Percentiles rank a stretch among this genome's conserved stretches.
phyloP scores from a whole-genome alignment of 1,140 invertebrate species.

The Meloidogyne chitwoodi region DNA sequence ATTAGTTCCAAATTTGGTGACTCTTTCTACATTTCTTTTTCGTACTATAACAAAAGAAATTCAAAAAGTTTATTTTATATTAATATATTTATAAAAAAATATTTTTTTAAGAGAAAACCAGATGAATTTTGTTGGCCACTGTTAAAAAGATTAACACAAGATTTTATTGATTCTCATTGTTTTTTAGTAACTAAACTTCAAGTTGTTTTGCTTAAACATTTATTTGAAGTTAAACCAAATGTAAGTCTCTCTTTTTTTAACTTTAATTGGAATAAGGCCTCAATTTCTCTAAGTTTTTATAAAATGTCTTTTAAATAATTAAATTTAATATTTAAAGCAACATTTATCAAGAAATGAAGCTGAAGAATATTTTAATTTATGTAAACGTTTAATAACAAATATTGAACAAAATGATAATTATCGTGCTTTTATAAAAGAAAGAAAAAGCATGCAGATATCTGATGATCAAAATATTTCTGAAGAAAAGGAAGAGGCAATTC shows the following conservation, averaged over 20 bases:
- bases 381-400: background rate
- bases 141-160: background rate
- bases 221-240: conserved; percentile 10
- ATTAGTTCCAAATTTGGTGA: background rate
- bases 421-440: background rate
- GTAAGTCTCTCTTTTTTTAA: background rate
- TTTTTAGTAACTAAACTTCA: background rate
- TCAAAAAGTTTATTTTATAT: background rate
- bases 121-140: conserved; percentile 13
- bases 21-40: background rate
- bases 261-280: too few relatives aligned
- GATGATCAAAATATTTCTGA: background rate
- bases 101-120: conserved; percentile 11
- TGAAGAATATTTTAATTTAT: background rate
- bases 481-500: background rate
- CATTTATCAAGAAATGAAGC: background rate
- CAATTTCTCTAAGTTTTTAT: too few relatives aligned
- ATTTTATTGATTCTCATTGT: background rate
- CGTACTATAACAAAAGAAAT: background rate
- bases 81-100: background rate
- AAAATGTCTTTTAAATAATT: too few relatives aligned
- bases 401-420: background rate
- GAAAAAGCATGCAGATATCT: too few relatives aligned
- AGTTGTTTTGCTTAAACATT: background rate
- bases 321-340: background rate